Evolutionary conservation across 2,113 vertebrate species (phyloP).

Genomic region (Cyphomyrus discorhynchus): DNA sequence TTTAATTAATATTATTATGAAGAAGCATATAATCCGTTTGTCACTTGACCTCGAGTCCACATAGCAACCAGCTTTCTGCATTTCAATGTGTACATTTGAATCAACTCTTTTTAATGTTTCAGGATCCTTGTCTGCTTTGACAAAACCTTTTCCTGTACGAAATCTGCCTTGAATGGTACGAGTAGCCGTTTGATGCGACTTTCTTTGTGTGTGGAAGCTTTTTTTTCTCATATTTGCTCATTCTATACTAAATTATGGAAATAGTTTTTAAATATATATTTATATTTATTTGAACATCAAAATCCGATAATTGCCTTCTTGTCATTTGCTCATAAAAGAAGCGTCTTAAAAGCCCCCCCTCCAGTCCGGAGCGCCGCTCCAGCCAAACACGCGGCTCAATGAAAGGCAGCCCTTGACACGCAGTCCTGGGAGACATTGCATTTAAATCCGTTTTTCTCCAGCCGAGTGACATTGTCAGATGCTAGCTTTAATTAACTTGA

Average conservation of each 20-base stretch:
- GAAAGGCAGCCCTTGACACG: slow-evolving; percentile 93
- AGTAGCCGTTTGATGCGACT: slow-evolving; percentile 62
- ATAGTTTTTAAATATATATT: slow-evolving; percentile 64
- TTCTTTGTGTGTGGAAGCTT: slow-evolving; percentile 45
- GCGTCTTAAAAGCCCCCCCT: slow-evolving; percentile 52
- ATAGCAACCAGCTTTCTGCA: slow-evolving; percentile 79
- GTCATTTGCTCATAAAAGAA: slow-evolving; percentile 57
- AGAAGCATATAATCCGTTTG: slow-evolving; percentile 99
- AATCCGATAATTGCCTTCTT: slow-evolving; percentile 93
- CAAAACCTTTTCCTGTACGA: slow-evolving; percentile 59
- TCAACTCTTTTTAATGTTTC: slow-evolving; percentile 76
- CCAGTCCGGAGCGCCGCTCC: slow-evolving; percentile 62
- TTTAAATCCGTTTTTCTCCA: slow-evolving; percentile 99
- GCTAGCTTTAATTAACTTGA: slow-evolving; percentile 99
- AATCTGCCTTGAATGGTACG: slow-evolving; percentile 58
- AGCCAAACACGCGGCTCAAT: slow-evolving; percentile 69
- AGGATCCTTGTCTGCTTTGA: slow-evolving; percentile 68
- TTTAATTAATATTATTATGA: slow-evolving; percentile 99
- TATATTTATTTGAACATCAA: slow-evolving; percentile 75
- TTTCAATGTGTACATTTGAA: slow-evolving; percentile 86
- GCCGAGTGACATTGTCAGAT: slow-evolving; percentile 99
- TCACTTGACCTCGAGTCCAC: slow-evolving; percentile 99
- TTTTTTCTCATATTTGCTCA: slow-evolving; percentile 55
- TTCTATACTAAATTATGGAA: slow-evolving; percentile 69
- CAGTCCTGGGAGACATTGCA: slow-evolving; percentile 91